These are phyloP conservation scores for Brenthis hecate DNA, from an alignment of 2,888 invertebrate species.

Conservation along the genomic window DNA sequence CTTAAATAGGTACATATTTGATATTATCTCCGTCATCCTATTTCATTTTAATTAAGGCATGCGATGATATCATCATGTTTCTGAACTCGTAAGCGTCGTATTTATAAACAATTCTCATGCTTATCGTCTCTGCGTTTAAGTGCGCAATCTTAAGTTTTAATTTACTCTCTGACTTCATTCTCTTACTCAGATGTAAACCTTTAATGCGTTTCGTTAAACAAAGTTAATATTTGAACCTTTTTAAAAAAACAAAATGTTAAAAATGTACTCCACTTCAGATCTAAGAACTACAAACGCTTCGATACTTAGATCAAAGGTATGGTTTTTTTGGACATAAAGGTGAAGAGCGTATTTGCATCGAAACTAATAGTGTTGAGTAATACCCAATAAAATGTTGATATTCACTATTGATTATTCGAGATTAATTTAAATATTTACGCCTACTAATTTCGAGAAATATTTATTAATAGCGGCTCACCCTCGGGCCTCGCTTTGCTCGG, in stretches of 20 bases:
- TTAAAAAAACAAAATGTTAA: conserved; percentile 27
- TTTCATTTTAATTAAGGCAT: conserved; percentile 25
- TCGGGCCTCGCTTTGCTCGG: no score
- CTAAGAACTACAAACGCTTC: conserved; percentile 34
- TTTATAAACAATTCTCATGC: conserved; percentile 16
- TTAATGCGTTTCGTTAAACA: conserved; percentile 9
- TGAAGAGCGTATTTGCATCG: conserved; percentile 39
- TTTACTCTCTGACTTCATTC: conserved; percentile 13
- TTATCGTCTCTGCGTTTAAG: conserved; percentile 16
- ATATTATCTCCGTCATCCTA: conserved; percentile 22
- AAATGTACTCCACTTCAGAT: conserved; percentile 32
- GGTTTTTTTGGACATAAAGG: conserved; percentile 43
- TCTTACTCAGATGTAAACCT: conserved; percentile 4
- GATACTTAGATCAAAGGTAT: conserved; percentile 42
- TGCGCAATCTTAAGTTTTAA: conserved; percentile 4
- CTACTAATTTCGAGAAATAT: no score
- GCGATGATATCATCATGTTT: conserved; percentile 29
- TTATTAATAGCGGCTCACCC: no score
- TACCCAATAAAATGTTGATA: background rate
- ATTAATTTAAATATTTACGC: background rate
- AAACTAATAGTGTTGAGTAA: conserved; percentile 3
- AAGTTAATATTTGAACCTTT: conserved; percentile 16
- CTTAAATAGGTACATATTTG: conserved; percentile 6
- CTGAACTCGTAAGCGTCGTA: conserved; percentile 20
- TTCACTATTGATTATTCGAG: background rate